A percentile compares a stretch with the other conserved stretches of the same genome.
Evolutionary conservation across 1,140 invertebrate genomes (phyloP).

Genomic region (Teleogryllus occipitalis): DNA sequence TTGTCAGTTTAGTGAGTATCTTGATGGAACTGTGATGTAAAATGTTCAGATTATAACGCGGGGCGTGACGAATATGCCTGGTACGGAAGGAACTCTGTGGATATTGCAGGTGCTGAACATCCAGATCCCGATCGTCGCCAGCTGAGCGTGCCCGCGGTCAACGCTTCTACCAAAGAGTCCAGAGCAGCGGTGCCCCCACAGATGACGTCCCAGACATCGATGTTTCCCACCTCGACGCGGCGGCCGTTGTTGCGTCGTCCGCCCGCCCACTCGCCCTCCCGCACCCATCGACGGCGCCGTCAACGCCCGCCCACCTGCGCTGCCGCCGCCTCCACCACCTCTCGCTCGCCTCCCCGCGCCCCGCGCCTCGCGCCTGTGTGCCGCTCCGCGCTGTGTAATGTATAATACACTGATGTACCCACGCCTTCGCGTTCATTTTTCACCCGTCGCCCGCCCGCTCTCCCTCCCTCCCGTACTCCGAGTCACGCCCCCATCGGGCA

Average conservation of each 20-base stretch:
- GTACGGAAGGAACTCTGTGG: background rate
- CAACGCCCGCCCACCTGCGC: too few species aligned
- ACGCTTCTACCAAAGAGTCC: too few species aligned
- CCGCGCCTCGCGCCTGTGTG: background rate
- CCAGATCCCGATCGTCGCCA: background rate
- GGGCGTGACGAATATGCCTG: too few species aligned
- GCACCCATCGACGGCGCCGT: too few species aligned
- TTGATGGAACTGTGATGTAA: too few species aligned
- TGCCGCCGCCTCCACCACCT: too few species aligned
- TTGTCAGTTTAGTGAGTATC: too few species aligned
- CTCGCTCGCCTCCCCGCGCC: background rate
- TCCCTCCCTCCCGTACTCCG: too few species aligned
- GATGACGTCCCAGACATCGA: background rate
- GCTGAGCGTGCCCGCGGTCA: background rate
- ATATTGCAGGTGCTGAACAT: background rate
- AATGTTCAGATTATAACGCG: too few species aligned
- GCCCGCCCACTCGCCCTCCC: too few species aligned
- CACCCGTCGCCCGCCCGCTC: background rate
- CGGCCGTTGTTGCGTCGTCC: background rate
- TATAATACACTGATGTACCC: constrained; percentile 1
- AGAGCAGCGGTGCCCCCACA: background rate
- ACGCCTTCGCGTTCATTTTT: background rate
- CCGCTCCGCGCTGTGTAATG: background rate
- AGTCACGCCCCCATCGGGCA: background rate
- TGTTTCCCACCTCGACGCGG: background rate